phyloP scores from a whole-genome alignment of 2,888 invertebrate genomes.

The Neoascia interrupta region DNA sequence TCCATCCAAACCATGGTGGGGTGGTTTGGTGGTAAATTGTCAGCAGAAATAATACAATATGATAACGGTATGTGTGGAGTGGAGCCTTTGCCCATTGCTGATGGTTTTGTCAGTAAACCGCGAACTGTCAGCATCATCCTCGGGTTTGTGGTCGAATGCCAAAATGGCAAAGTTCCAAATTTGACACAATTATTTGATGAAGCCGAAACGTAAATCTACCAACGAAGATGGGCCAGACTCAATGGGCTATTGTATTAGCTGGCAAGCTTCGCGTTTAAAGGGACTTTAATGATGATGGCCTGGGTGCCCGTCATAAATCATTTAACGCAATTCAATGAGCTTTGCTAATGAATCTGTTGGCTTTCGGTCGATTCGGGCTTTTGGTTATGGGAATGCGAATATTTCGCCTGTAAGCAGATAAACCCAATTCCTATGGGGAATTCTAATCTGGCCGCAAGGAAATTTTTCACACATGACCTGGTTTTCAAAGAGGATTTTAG shows the following conservation, averaged over 20 bases:
- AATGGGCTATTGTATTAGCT: too few relatives aligned
- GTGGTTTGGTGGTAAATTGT: conserved; percentile 33
- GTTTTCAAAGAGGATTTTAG: conserved; percentile 7
- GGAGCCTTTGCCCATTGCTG: not conserved
- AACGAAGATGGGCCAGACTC: conserved; percentile 9
- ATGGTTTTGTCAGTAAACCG: conserved; percentile 25
- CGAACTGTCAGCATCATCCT: conserved; percentile 24
- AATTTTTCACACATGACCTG: conserved; percentile 41
- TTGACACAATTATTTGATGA: conserved; percentile 54
- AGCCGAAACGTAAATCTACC: conserved; percentile 28
- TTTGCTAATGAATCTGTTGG: conserved; percentile 30
- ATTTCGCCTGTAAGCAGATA: conserved; percentile 19
- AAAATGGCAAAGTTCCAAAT: conserved; percentile 60
- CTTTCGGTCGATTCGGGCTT: conserved; percentile 13
- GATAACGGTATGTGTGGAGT: conserved; percentile 32
- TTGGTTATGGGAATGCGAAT: conserved; percentile 26
- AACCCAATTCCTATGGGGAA: conserved; percentile 18
- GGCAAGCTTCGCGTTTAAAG: conserved; percentile 43
- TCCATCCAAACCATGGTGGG: conserved; percentile 3
- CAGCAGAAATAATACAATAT: conserved; percentile 46
- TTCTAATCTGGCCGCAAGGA: conserved; percentile 23
- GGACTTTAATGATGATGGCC: conserved; percentile 47
- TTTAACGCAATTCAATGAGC: conserved; percentile 39
- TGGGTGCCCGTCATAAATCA: conserved; percentile 45
- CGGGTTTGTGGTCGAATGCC: conserved; percentile 53